These are phyloP conservation scores for Dendrocincla fuliginosa DNA, from an alignment of 2,797 vertebrate genomes.

Conservation along the genomic window DNA sequence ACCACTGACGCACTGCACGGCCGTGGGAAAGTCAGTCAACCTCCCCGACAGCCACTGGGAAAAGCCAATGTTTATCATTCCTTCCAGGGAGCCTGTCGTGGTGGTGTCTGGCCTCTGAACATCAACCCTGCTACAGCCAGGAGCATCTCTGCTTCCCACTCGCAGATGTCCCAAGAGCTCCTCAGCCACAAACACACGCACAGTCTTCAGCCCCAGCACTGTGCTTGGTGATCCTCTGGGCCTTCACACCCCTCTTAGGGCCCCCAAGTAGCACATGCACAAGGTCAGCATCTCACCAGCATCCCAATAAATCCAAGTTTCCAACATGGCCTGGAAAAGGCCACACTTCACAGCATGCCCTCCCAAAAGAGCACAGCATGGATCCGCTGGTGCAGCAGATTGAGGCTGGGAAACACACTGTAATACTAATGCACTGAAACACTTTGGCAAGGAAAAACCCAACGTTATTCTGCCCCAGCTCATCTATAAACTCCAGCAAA, in stretches of 20 bases:
- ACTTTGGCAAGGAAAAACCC: neutral
- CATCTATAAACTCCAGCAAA: conserved; percentile 20
- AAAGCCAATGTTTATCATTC: conserved; percentile 42
- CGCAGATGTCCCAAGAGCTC: neutral
- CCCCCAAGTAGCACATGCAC: accelerated
- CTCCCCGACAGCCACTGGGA: conserved; percentile 9
- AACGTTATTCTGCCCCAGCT: neutral
- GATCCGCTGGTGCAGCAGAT: neutral
- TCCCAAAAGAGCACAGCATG: neutral
- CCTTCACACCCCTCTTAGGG: neutral
- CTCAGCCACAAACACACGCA: accelerated
- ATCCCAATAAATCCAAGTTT: neutral
- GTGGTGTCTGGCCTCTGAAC: neutral
- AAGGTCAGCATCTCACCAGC: neutral
- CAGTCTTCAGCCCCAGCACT: neutral
- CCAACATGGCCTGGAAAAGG: neutral
- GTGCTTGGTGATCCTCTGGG: neutral
- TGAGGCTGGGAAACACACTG: neutral
- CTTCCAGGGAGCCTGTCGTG: neutral
- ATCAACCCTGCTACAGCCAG: neutral
- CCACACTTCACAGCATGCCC: neutral
- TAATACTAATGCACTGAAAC: neutral
- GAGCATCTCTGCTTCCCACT: neutral
- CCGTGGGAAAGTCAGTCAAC: conserved; percentile 56
- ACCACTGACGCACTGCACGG: neutral